Percentiles rank a stretch among this genome's conserved stretches.
These are phyloP conservation scores for Mastacembelus armatus DNA, from an alignment of 2,797 vertebrate species.

Conservation along the genomic window DNA sequence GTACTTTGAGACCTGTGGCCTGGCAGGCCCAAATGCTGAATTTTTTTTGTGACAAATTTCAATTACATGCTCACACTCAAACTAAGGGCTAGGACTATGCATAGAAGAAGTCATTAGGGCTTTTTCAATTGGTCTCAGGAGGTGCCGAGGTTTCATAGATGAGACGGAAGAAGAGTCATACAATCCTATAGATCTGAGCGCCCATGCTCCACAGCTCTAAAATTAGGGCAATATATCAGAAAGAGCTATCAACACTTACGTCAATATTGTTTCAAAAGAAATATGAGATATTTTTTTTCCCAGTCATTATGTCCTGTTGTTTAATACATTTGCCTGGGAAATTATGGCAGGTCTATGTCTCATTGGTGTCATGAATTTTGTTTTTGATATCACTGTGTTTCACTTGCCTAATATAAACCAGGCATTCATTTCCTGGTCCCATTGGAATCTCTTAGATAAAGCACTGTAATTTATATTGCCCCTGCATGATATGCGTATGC, in stretches of 20 bases:
- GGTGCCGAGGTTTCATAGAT: conserved; percentile 71
- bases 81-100: conserved; percentile 56
- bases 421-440: conserved; percentile 58
- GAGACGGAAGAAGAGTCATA: conserved; percentile 66
- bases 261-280: conserved; percentile 76
- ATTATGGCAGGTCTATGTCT: conserved; percentile 65
- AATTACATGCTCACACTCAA: conserved; percentile 66
- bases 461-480: conserved; percentile 72
- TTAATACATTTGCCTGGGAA: conserved; percentile 63
- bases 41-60: conserved; percentile 71
- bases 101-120: conserved; percentile 67
- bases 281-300: conserved; percentile 59
- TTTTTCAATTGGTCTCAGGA: conserved; percentile 74
- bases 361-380: conserved; percentile 76
- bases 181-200: conserved; percentile 67
- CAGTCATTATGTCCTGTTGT: conserved; percentile 55
- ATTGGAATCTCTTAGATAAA: conserved; percentile 71
- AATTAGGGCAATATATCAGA: conserved; percentile 79
- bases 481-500: conserved; percentile 71
- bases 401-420: conserved; percentile 62
- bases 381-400: conserved; percentile 72
- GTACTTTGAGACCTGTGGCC: conserved; percentile 74
- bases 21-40: conserved; percentile 63
- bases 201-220: conserved; percentile 52
- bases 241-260: conserved; percentile 71